Evolutionary conservation across 2,113 vertebrate genomes (phyloP).

Genomic region (Laticauda colubrina): DNA sequence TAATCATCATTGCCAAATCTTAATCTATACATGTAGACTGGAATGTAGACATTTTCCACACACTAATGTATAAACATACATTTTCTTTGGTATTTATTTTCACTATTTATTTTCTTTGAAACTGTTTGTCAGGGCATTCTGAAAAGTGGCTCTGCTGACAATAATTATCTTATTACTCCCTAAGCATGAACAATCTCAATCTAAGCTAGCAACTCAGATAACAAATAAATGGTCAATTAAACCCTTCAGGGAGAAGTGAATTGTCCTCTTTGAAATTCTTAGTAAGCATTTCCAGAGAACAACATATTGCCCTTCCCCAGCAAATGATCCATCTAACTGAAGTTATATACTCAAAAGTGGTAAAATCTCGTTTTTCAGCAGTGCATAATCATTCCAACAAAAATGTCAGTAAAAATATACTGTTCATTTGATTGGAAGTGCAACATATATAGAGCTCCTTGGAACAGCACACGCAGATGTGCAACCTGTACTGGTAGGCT

Average conservation of each 20-base stretch:
- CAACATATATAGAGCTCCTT: not conserved
- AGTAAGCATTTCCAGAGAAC: not conserved
- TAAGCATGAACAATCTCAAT: not conserved
- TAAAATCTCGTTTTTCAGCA: not conserved
- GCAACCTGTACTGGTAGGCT: not conserved
- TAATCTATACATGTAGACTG: not conserved
- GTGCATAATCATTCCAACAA: not conserved
- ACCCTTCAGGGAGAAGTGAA: not conserved
- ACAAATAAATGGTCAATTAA: not conserved
- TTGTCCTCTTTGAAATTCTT: not conserved
- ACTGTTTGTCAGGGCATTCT: not conserved
- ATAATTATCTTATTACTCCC: not conserved
- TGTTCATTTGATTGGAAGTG: not conserved
- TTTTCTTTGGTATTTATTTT: not conserved
- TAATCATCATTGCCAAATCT: not conserved
- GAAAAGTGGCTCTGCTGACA: not conserved
- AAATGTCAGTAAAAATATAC: not conserved
- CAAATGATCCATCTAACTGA: not conserved
- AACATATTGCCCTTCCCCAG: not conserved
- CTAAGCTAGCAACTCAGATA: not conserved
- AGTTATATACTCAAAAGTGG: not conserved
- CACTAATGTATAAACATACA: not conserved
- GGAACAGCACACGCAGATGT: no score
- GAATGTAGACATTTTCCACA: not conserved
- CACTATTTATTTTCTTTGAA: not conserved